Percentiles rank a stretch among this genome's conserved stretches.
Conservation (phyloP, 2,797 vertebrate genomes). For the Malacoraja senta region DNA sequence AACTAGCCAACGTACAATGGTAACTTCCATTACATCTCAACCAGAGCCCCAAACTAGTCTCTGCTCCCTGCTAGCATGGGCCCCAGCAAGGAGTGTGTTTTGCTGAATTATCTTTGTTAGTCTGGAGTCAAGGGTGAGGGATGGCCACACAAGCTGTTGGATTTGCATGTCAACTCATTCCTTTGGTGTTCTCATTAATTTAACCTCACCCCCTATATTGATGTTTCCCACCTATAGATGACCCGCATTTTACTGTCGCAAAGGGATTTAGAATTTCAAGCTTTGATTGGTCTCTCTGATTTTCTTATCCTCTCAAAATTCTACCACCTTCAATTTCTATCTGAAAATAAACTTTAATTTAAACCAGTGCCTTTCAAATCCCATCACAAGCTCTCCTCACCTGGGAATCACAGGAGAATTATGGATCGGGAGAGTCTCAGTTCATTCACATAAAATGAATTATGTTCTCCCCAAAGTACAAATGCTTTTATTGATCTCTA, state of each 20-base stretch:
- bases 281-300: background rate
- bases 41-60: background rate
- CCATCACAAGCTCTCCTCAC: background rate
- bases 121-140: background rate
- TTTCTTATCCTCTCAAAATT: background rate
- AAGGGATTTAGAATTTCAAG: background rate
- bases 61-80: background rate
- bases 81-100: background rate
- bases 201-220: background rate
- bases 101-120: background rate
- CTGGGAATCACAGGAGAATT: background rate
- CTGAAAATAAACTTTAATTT: background rate
- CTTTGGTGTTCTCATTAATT: background rate
- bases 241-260: background rate
- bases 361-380: background rate
- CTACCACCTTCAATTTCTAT: background rate
- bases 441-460: background rate
- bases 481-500: background rate
- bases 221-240: background rate
- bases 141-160: background rate
- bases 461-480: background rate
- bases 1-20: background rate
- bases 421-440: background rate
- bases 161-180: background rate
- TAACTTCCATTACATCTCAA: background rate